Percentiles rank a stretch among this genome's conserved stretches.
Evolutionary conservation across 2,113 vertebrate genomes (phyloP).

Genomic region (Eulemur rufifrons): DNA sequence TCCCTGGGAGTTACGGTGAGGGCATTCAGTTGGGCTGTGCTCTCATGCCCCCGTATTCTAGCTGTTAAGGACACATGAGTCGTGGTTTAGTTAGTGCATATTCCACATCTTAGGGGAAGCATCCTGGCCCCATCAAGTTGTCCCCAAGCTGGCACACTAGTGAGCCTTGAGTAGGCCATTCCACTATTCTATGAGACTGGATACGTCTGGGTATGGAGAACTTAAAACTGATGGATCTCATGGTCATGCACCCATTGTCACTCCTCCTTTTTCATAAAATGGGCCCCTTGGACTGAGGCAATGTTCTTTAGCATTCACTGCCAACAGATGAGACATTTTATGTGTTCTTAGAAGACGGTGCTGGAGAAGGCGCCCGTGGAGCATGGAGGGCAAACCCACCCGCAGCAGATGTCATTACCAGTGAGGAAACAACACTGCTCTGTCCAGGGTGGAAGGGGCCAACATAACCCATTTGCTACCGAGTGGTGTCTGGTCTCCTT

Average conservation of each 20-base stretch:
- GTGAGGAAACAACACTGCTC: background rate
- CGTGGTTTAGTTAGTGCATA: background rate
- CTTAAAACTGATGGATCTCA: too few relatives aligned
- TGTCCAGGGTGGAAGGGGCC: background rate
- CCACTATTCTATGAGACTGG: background rate
- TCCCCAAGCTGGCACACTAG: background rate
- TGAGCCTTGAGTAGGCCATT: background rate
- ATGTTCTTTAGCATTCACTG: background rate
- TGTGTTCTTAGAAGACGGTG: background rate
- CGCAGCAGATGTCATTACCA: background rate
- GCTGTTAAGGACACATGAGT: rapidly evolving
- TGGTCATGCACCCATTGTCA: background rate
- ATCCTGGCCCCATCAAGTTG: background rate
- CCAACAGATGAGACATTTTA: background rate
- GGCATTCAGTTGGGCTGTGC: rapidly evolving
- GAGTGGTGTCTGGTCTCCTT: too few relatives aligned
- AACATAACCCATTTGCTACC: background rate
- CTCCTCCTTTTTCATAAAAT: background rate
- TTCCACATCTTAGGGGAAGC: background rate
- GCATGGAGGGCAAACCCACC: background rate
- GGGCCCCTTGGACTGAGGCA: background rate
- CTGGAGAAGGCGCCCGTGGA: background rate
- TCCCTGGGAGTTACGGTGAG: background rate
- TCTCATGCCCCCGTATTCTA: rapidly evolving
- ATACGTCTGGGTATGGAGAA: background rate